A percentile compares a stretch with the other conserved stretches of the same genome.
Conservation (phyloP, 2,113 vertebrate genomes). For the Mustela lutreola region DNA sequence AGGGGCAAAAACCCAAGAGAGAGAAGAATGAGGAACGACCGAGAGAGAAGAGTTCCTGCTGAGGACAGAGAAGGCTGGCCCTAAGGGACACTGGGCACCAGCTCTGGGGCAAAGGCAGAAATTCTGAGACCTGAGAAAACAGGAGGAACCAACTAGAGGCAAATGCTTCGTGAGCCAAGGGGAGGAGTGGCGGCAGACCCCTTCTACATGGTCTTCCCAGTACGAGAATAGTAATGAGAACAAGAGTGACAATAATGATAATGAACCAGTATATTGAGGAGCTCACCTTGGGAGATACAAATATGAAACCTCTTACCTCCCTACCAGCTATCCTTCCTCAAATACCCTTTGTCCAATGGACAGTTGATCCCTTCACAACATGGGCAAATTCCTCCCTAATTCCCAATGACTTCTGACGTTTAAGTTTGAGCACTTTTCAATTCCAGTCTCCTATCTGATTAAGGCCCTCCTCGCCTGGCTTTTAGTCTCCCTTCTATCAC, state of each 20-base stretch:
- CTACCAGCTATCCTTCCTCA: neutral
- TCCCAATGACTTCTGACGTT: constrained; percentile 21
- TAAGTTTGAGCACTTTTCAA: neutral
- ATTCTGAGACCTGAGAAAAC: neutral
- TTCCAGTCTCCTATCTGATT: neutral
- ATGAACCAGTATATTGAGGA: neutral
- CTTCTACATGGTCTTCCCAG: neutral
- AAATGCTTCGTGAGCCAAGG: neutral
- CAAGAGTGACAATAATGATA: neutral
- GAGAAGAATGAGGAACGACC: neutral
- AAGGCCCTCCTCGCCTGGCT: neutral
- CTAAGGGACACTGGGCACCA: neutral
- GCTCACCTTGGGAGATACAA: neutral
- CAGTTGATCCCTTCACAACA: neutral
- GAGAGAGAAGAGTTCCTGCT: neutral
- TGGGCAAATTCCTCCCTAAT: neutral
- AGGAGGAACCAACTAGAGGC: neutral
- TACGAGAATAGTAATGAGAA: neutral
- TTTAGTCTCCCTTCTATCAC: neutral
- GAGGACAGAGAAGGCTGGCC: neutral
- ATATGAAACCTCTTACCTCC: neutral
- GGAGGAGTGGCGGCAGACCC: neutral
- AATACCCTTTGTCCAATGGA: neutral
- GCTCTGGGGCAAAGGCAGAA: neutral
- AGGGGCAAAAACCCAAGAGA: neutral